Percentiles rank a stretch among this genome's conserved stretches.
Evolutionary conservation across 2,797 vertebrate genomes (phyloP).

Genomic region (Mormyrops attenuatus): DNA sequence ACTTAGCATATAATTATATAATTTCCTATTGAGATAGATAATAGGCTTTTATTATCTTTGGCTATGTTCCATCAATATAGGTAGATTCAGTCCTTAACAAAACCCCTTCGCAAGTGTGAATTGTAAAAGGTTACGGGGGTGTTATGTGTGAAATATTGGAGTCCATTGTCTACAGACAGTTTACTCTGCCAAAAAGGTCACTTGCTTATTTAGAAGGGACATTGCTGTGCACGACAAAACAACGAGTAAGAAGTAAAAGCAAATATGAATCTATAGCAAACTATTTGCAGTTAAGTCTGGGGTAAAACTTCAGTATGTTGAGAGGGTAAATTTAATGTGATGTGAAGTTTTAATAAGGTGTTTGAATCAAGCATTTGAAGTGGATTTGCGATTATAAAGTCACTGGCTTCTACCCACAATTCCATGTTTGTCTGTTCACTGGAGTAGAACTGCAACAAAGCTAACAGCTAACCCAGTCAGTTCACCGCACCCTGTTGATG

Average conservation of each 20-base stretch:
- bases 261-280: background rate
- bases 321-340: background rate
- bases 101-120: conserved; percentile 23
- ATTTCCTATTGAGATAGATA: conserved; percentile 20
- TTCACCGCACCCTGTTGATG: background rate
- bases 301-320: background rate
- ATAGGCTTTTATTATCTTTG: conserved; percentile 26
- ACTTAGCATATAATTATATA: background rate
- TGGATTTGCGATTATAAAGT: background rate
- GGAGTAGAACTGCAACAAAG: background rate
- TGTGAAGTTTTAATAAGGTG: background rate
- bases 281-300: background rate
- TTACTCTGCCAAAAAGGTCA: conserved; percentile 44
- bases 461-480: background rate
- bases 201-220: conserved; percentile 4
- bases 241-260: background rate
- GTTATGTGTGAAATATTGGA: conserved; percentile 16
- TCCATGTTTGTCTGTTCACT: conserved; percentile 1
- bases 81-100: conserved; percentile 15
- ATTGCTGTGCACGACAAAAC: background rate
- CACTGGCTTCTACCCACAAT: background rate
- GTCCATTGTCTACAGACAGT: conserved; percentile 29
- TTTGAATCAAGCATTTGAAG: background rate
- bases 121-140: conserved; percentile 24
- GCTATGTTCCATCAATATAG: background rate